These are phyloP conservation scores for Caenorhabditis sp. DNA, from an alignment of 2,888 invertebrate genomes.

Conservation along the genomic window DNA sequence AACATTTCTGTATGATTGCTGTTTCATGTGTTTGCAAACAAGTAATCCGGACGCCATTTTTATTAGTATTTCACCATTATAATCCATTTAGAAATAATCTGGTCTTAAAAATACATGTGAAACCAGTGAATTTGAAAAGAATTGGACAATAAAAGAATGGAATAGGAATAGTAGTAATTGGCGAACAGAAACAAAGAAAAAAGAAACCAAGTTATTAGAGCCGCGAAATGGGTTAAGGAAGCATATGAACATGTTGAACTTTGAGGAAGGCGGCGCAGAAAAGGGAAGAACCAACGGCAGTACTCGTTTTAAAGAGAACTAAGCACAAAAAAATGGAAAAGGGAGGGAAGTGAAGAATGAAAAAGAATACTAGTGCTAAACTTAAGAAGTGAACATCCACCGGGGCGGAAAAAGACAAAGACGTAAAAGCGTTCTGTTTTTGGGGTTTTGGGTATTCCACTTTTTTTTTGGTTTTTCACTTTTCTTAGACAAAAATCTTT, in stretches of 20 bases:
- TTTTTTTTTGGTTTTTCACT: slow-evolving; percentile 44
- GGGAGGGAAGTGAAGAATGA: too few species aligned
- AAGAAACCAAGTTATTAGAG: not conserved
- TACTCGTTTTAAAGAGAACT: slow-evolving; percentile 55
- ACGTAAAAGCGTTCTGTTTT: slow-evolving; percentile 27
- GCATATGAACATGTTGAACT: slow-evolving; percentile 5
- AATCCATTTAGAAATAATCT: not conserved
- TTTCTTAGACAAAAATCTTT: slow-evolving; percentile 1
- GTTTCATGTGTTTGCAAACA: too few species aligned
- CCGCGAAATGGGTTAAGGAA: slow-evolving; percentile 7
- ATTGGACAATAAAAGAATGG: too few species aligned
- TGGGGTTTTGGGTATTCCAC: slow-evolving; percentile 37
- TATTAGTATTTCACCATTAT: slow-evolving; percentile 8
- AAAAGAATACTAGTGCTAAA: slow-evolving; percentile 4
- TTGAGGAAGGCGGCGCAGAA: not conserved
- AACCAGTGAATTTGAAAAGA: too few species aligned
- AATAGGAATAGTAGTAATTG: too few species aligned
- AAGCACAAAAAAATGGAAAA: slow-evolving; percentile 26
- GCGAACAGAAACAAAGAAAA: too few species aligned
- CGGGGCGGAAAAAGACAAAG: slow-evolving; percentile 11
- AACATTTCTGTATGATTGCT: too few species aligned
- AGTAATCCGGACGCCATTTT: slow-evolving; percentile 13
- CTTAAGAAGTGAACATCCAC: slow-evolving; percentile 4
- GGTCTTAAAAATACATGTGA: too few species aligned
- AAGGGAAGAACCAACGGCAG: slow-evolving; percentile 46